Evolutionary conservation across 2,888 invertebrate species (phyloP).

Genomic region (Scelioninae gen. 2): DNA sequence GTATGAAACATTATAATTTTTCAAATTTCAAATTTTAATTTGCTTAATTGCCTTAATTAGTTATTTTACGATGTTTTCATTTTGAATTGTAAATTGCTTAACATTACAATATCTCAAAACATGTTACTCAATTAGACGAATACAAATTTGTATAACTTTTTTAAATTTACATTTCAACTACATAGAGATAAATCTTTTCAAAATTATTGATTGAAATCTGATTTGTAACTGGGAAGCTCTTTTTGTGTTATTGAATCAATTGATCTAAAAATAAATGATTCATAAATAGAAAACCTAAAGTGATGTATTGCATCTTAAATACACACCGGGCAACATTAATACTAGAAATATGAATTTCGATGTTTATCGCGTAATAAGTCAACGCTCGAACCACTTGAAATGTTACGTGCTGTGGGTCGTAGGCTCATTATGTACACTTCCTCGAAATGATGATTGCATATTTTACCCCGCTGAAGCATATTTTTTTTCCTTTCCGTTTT

Average conservation of each 20-base stretch:
- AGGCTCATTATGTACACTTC: slow-evolving; percentile 38
- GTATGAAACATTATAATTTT: slow-evolving; percentile 4
- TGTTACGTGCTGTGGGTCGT: slow-evolving; percentile 21
- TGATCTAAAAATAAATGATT: slow-evolving; percentile 7
- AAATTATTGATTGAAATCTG: no score
- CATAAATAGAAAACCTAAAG: slow-evolving; percentile 4
- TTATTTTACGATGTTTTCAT: slow-evolving; percentile 1
- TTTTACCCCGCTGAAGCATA: background rate
- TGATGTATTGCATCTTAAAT: slow-evolving; percentile 18
- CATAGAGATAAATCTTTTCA: no score
- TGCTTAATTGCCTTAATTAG: slow-evolving; percentile 3
- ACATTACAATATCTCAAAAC: no score
- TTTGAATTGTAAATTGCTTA: slow-evolving; percentile 7
- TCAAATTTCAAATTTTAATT: background rate
- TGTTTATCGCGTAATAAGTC: slow-evolving; percentile 48
- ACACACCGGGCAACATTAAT: slow-evolving; percentile 16
- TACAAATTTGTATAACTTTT: no score
- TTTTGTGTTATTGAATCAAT: no score
- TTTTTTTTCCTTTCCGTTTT: background rate
- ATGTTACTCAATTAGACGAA: no score
- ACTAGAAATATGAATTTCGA: slow-evolving; percentile 34
- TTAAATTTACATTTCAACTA: no score
- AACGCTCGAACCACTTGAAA: slow-evolving; percentile 34
- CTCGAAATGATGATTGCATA: slow-evolving; percentile 27
- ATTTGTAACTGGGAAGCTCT: no score